A percentile compares a stretch with the other conserved stretches of the same genome.
Conservation (phyloP, 2,888 invertebrate genomes). For the Cephalotes varians region DNA sequence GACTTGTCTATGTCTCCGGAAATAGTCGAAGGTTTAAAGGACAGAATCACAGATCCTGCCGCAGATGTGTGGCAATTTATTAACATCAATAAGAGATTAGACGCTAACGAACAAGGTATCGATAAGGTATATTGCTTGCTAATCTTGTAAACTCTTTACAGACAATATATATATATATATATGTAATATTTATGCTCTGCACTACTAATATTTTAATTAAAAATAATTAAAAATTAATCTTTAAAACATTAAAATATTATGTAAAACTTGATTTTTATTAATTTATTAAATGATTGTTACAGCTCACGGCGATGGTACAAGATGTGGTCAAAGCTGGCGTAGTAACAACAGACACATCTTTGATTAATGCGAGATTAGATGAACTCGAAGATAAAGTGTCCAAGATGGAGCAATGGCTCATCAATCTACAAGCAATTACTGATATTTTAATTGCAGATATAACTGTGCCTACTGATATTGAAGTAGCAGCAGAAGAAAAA, state of each 20-base stretch:
- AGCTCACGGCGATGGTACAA: slow-evolving; percentile 77
- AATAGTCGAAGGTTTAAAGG: slow-evolving; percentile 84
- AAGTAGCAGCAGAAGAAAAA: background rate
- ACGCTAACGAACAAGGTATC: slow-evolving; percentile 89
- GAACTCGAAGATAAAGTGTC: slow-evolving; percentile 69
- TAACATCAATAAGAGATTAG: slow-evolving; percentile 89
- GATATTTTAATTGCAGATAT: background rate
- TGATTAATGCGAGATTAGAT: slow-evolving; percentile 81
- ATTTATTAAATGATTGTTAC: background rate
- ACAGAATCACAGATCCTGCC: slow-evolving; percentile 83
- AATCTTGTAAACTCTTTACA: background rate
- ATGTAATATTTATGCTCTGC: background rate
- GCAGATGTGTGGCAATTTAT: slow-evolving; percentile 90
- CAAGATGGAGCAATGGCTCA: slow-evolving; percentile 51
- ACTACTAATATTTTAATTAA: background rate
- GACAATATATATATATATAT: too few species aligned
- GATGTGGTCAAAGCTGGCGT: slow-evolving; percentile 72
- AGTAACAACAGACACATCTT: slow-evolving; percentile 82
- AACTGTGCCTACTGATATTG: background rate
- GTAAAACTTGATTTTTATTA: background rate
- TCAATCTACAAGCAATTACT: slow-evolving; percentile 58
- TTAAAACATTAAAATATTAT: background rate
- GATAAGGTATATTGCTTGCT: slow-evolving; percentile 83
- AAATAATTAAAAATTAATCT: background rate
- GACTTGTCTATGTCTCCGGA: slow-evolving; percentile 85